phyloP scores from a whole-genome alignment of 2,113 vertebrate genomes.

The Nesoenas mayeri region DNA sequence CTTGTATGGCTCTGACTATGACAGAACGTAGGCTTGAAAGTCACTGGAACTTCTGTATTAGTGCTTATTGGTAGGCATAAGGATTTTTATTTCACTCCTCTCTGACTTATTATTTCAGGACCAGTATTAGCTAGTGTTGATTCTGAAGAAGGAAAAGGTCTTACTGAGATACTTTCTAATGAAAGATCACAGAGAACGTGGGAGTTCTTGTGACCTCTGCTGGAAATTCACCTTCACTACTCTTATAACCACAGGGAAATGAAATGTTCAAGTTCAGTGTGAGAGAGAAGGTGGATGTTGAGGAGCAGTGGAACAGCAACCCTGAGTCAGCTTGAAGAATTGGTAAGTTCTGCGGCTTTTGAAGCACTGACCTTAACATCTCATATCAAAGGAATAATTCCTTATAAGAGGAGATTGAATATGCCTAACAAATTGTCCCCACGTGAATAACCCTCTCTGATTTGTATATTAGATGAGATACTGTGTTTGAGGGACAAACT shows the following conservation, averaged over 20 bases:
- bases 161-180: background rate
- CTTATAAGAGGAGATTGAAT: background rate
- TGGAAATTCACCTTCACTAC: background rate
- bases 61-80: background rate
- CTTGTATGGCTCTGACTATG: background rate
- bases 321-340: background rate
- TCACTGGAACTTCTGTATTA: background rate
- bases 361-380: background rate
- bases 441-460: background rate
- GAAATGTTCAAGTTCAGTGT: background rate
- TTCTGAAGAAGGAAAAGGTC: background rate
- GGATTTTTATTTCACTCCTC: background rate
- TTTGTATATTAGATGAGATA: fast-evolving
- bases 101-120: background rate
- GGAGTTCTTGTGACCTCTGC: background rate
- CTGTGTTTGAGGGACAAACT: background rate
- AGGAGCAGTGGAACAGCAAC: background rate
- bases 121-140: background rate
- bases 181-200: background rate
- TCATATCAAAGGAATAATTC: background rate
- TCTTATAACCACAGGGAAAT: background rate
- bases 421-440: background rate
- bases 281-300: background rate
- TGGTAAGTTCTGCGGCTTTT: background rate
- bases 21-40: background rate